Percentiles rank a stretch among this genome's conserved stretches.
phyloP scores from a whole-genome alignment of 2,113 vertebrate genomes.

The Micromys minutus region DNA sequence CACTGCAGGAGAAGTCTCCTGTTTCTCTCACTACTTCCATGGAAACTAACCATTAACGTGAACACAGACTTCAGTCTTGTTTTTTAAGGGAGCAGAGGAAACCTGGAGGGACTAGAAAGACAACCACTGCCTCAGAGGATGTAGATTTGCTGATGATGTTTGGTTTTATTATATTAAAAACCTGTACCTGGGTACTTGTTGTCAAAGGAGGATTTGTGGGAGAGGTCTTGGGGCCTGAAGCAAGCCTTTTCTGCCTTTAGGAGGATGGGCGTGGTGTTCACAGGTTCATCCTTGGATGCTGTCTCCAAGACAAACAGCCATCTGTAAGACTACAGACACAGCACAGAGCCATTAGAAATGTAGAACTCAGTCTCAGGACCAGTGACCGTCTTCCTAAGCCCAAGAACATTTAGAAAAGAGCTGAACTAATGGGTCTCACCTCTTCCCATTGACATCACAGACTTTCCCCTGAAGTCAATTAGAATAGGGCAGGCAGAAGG shows the following conservation, averaged over 20 bases:
- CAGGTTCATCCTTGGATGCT: not conserved
- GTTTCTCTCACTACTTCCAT: not conserved
- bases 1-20: not conserved
- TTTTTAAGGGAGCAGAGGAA: not conserved
- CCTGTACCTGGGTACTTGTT: not conserved
- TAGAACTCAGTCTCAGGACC: not conserved
- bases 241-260: not conserved
- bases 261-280: not conserved
- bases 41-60: not conserved
- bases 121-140: not conserved
- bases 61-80: not conserved
- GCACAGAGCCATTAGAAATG: not conserved
- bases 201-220: not conserved
- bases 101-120: not conserved
- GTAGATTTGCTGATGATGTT: not conserved
- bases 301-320: not conserved
- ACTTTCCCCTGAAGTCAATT: not conserved
- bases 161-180: not conserved
- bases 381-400: not conserved
- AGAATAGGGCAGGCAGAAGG: not conserved
- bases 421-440: not conserved
- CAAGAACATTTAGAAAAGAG: not conserved
- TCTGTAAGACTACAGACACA: not conserved
- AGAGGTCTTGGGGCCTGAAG: not conserved
- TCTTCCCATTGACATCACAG: not conserved